Evolutionary conservation across 2,113 vertebrate genomes (phyloP), one percentile per base, ranked within the genome.

Genomic region (Zapornia atra): DNA sequence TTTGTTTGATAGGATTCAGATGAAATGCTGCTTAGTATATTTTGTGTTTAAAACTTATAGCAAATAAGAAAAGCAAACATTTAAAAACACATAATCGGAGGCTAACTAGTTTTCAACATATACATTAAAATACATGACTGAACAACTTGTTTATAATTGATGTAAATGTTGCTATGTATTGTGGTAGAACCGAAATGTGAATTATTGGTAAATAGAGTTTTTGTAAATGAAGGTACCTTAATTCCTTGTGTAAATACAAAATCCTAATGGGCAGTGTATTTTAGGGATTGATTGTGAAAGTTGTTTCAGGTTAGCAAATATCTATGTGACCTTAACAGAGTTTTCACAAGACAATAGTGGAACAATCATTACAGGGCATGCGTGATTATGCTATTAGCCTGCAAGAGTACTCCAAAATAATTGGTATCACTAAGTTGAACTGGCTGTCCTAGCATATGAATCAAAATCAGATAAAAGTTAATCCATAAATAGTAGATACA

Each of bases 31-130:
- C 93, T 97, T 96, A 96, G 90, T 97, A 85, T 96, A 95, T 92
- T 97, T 97, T 97, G 88, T 97, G 71, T 97, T 98, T 97, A 96
- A 96, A 97, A 97, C 97, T 97, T 98, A 96, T 68, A 93, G 72
- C 69, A 96, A 94, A 96, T 95, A 97, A 94, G 91, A 91, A 92
- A 96, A 96, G 22, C 46, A 95, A 94, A 61, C 69, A 89, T 96
- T 97, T 97, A 81, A 94, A 96, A 92, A 92, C 59, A 95, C 69
- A 82, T 82, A 86, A 97, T 97, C 40, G 15, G 89, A 66, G 53
- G 59, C 50, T 97, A 97, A 97, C 95, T 95, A 91, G 6, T 7
- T 95, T 92, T 95, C 87, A 93, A 48, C 5, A 63, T 79, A 77
- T 69, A 73, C 71, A 72, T 87, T 95, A 82, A 59, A 86, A 88